Conservation (phyloP, 2,888 invertebrate species). For the Sminthurides aquaticus region DNA sequence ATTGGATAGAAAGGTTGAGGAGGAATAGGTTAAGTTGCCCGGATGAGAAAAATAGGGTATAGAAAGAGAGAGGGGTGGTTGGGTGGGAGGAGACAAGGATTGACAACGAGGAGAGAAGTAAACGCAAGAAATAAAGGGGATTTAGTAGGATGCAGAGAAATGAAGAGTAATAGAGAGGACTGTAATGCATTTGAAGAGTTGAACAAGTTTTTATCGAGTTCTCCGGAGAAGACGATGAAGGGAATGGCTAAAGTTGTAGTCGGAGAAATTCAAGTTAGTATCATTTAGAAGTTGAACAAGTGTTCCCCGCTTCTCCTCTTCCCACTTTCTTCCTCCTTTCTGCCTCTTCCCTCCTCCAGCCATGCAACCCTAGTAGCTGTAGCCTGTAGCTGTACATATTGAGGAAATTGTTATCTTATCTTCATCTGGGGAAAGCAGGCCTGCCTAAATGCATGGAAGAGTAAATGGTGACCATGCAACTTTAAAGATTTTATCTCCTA, state of each 20-base stretch:
- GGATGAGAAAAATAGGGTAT: too few relatives aligned
- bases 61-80: too few relatives aligned
- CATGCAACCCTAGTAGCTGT: too few relatives aligned
- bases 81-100: too few relatives aligned
- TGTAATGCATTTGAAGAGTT: not conserved
- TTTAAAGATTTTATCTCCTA: not conserved
- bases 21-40: too few relatives aligned
- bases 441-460: not conserved
- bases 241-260: not conserved
- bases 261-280: not conserved
- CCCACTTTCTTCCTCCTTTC: not conserved
- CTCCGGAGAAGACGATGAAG: not conserved
- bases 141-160: constrained; percentile 12
- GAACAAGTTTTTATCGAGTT: not conserved
- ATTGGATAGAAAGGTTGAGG: too few relatives aligned
- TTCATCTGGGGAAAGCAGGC: not conserved
- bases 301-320: too few relatives aligned
- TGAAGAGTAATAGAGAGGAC: constrained; percentile 8
- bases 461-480: not conserved
- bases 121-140: constrained; percentile 8
- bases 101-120: too few relatives aligned
- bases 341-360: not conserved
- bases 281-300: not conserved
- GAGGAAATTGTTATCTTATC: not conserved
- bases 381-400: not conserved